These are phyloP conservation scores for Arion vulgaris DNA, from an alignment of 1,140 invertebrate species.

Conservation along the genomic window DNA sequence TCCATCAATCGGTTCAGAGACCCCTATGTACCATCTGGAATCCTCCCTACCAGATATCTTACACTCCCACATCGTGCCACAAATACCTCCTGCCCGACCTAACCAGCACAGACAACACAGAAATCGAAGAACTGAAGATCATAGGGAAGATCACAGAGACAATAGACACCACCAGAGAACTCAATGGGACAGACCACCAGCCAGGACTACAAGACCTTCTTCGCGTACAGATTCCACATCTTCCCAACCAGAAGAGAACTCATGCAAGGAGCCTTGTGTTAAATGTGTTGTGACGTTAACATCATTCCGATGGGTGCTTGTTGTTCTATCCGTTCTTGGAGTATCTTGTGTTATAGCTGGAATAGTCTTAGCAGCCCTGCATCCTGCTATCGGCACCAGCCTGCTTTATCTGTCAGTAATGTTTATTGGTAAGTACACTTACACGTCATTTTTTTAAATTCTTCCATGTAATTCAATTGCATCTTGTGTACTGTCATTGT, in stretches of 20 bases:
- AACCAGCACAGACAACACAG: conserved; percentile 47
- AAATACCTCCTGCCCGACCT: conserved; percentile 71
- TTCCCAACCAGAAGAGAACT: conserved; percentile 45
- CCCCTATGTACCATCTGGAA: conserved; percentile 46
- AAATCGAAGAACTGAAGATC: conserved; percentile 18
- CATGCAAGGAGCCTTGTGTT: conserved; percentile 65
- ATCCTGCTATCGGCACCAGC: conserved; percentile 60
- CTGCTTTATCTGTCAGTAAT: conserved; percentile 69
- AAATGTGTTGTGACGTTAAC: conserved; percentile 65
- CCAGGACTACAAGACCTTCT: conserved; percentile 27
- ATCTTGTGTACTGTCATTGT: too few species aligned
- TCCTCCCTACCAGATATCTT: conserved; percentile 74
- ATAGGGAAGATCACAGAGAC: not conserved
- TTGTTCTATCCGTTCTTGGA: conserved; percentile 67
- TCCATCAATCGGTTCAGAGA: conserved; percentile 42
- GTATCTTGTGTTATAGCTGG: conserved; percentile 71
- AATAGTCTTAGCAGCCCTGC: conserved; percentile 69
- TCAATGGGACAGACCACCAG: conserved; percentile 31
- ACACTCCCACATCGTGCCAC: conserved; percentile 74
- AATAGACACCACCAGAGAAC: conserved; percentile 35
- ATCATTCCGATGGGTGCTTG: conserved; percentile 69
- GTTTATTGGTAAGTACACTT: conserved; percentile 69
- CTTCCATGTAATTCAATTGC: too few species aligned
- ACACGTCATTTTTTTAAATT: too few species aligned
- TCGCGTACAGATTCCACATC: conserved; percentile 39